Evolutionary conservation across 2,888 invertebrate species (phyloP).

Genomic region (Troides oblongomaculatus): DNA sequence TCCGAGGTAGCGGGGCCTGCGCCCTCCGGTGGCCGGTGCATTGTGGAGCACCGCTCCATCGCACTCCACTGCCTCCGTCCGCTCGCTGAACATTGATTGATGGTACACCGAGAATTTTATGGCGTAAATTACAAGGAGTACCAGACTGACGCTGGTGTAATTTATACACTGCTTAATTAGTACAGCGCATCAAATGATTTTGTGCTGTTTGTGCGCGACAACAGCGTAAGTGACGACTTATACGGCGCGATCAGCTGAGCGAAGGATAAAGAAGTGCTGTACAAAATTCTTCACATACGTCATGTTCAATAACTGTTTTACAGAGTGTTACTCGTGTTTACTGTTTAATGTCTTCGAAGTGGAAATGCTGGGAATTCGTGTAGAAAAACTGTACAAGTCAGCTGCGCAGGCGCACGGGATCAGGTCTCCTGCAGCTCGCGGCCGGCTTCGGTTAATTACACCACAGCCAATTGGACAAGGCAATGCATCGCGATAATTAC

Average conservation of each 20-base stretch:
- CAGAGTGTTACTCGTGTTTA: too few relatives aligned
- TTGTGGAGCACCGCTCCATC: background rate
- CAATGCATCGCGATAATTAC: conserved; percentile 25
- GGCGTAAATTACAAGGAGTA: conserved; percentile 12
- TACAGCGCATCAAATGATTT: too few relatives aligned
- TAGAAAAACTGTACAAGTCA: background rate
- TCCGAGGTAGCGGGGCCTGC: conserved; percentile 4
- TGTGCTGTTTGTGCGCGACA: too few relatives aligned
- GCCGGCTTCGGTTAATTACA: conserved; percentile 43
- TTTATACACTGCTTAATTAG: background rate
- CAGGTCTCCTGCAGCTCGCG: conserved; percentile 37
- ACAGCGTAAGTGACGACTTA: too few relatives aligned
- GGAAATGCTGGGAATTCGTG: too few relatives aligned
- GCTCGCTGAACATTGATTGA: conserved; percentile 22
- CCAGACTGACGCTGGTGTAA: background rate
- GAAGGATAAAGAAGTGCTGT: too few relatives aligned
- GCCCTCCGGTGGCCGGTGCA: conserved; percentile 12
- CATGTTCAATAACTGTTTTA: too few relatives aligned
- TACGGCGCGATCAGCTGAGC: too few relatives aligned
- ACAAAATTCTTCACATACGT: too few relatives aligned
- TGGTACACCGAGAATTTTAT: conserved; percentile 10
- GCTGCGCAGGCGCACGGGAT: conserved; percentile 34
- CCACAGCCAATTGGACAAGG: conserved; percentile 45
- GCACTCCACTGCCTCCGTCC: conserved; percentile 7
- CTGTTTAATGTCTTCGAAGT: too few relatives aligned